These are phyloP conservation scores for Acleris sparsana DNA, from an alignment of 2,888 invertebrate species.

Conservation along the genomic window DNA sequence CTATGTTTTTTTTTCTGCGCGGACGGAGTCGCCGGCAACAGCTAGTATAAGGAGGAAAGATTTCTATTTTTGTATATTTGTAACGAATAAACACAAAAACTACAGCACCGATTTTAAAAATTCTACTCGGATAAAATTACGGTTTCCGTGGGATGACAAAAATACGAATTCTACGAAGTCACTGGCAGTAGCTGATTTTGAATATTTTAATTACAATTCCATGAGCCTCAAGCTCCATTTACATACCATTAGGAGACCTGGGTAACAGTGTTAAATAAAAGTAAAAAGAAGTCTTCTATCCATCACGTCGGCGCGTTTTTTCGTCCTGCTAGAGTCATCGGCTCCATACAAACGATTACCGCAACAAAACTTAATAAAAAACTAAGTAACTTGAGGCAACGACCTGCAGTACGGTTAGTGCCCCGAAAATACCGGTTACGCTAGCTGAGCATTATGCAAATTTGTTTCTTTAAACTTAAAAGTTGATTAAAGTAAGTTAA, in stretches of 20 bases:
- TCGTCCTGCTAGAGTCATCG: slow-evolving; percentile 3
- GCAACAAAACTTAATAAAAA: slow-evolving; percentile 2
- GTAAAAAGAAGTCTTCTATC: too few relatives aligned
- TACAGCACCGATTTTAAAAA: too few relatives aligned
- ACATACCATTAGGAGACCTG: background rate
- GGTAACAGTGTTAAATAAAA: too few relatives aligned
- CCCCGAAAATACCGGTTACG: slow-evolving; percentile 9
- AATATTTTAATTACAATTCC: slow-evolving; percentile 12
- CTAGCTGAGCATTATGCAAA: slow-evolving; percentile 4
- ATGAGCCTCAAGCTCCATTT: background rate
- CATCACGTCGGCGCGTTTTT: slow-evolving; percentile 1
- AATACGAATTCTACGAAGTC: too few relatives aligned
- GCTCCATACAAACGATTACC: slow-evolving; percentile 5
- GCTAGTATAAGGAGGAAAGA: too few relatives aligned
- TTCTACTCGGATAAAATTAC: too few relatives aligned
- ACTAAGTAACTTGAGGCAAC: slow-evolving; percentile 12
- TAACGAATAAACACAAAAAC: too few relatives aligned
- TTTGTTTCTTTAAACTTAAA: slow-evolving; percentile 7
- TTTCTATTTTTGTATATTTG: too few relatives aligned
- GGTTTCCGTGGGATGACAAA: too few relatives aligned
- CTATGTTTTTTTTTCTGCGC: too few relatives aligned
- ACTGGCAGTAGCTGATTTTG: too few relatives aligned
- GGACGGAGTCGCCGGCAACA: too few relatives aligned
- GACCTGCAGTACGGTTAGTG: slow-evolving; percentile 13
- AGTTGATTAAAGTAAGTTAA: background rate